These are phyloP conservation scores for Drosophila parvula DNA, from an alignment of 1,140 invertebrate genomes.

Conservation along the genomic window DNA sequence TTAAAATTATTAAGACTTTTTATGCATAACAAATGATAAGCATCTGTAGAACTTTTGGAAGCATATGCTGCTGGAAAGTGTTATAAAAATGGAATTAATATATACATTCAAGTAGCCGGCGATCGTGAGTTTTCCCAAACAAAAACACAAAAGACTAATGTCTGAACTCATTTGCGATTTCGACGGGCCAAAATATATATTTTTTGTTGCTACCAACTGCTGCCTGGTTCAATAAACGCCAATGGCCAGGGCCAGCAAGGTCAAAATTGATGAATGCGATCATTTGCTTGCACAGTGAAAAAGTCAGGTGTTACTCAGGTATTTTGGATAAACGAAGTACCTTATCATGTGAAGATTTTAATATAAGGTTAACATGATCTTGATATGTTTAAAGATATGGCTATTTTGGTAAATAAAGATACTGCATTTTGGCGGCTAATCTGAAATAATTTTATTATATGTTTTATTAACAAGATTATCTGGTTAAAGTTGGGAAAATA, in stretches of 20 bases:
- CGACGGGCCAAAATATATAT: constrained; percentile 4
- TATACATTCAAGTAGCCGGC: constrained; percentile 27
- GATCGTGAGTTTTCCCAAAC: constrained; percentile 17
- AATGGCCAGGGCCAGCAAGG: constrained; percentile 55
- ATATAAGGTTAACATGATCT: neutral
- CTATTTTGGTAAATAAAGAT: neutral
- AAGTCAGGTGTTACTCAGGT: neutral
- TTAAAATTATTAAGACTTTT: neutral
- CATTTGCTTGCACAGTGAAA: constrained; percentile 18
- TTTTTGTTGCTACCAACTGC: no score
- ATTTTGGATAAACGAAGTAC: neutral
- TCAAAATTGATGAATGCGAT: constrained; percentile 49
- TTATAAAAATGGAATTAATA: constrained; percentile 35
- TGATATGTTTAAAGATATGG: neutral
- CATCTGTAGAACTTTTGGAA: neutral
- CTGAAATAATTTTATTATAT: no score
- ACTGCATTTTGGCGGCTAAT: neutral
- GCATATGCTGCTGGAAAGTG: constrained; percentile 6
- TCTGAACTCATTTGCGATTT: constrained; percentile 40
- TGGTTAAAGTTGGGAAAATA: neutral
- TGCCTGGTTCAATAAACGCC: constrained; percentile 75
- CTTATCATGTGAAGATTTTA: constrained; percentile 1
- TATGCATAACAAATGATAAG: constrained; percentile 1
- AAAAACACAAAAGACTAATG: constrained; percentile 9
- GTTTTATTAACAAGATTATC: neutral